Percentiles rank a stretch among this genome's conserved stretches.
Conservation (phyloP, 2,113 vertebrate genomes). For the Gorsachius goisagi region DNA sequence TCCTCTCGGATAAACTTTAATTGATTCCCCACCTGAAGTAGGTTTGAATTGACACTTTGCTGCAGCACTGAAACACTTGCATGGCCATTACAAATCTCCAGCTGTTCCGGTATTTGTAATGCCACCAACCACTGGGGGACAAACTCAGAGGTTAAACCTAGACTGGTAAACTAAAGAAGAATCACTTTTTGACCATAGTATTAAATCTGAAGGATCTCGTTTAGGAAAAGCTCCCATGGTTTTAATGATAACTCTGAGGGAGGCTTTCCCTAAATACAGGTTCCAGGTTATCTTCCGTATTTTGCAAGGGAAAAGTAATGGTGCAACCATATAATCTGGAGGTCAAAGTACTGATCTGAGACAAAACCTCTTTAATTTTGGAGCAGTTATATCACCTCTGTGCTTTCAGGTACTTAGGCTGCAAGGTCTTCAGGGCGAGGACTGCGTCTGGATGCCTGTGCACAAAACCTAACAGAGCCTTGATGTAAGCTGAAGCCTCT, state of each 20-base stretch:
- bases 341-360: neutral
- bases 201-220: neutral
- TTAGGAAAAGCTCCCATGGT: neutral
- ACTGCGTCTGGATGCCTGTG: neutral
- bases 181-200: neutral
- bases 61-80: fast-evolving
- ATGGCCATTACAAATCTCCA: neutral
- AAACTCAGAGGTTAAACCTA: neutral
- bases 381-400: neutral
- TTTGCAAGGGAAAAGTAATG: neutral
- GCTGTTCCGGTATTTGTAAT: neutral
- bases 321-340: neutral
- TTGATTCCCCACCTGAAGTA: neutral
- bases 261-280: neutral
- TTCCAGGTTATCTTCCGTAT: neutral
- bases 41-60: neutral
- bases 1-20: neutral
- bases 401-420: neutral
- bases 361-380: neutral
- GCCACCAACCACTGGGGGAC: fast-evolving
- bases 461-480: neutral
- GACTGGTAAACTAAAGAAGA: neutral
- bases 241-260: neutral
- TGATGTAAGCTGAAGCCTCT: neutral
- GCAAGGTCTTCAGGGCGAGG: neutral